Conservation (phyloP, 2,888 invertebrate genomes). For the Pristionchus maxplancki region DNA sequence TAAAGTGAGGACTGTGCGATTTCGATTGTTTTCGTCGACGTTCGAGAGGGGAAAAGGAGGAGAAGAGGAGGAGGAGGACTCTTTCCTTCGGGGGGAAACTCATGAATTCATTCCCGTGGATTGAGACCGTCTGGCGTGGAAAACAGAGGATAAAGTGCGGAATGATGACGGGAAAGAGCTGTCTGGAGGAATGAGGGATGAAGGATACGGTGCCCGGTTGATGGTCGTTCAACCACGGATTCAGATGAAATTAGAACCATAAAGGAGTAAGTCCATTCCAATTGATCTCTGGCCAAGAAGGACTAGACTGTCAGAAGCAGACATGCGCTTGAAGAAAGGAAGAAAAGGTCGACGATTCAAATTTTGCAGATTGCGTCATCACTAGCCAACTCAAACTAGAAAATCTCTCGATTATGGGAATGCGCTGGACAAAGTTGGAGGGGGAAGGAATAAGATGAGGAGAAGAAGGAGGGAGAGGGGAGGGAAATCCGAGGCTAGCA, state of each 20-base stretch:
- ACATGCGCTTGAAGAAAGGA: not conserved
- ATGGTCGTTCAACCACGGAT: no score
- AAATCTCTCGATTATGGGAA: slow-evolving; percentile 35
- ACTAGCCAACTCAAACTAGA: not conserved
- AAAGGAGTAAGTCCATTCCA: no score
- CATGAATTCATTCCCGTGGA: slow-evolving; percentile 19
- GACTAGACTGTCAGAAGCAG: not conserved
- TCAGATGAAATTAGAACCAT: no score
- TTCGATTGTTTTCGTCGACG: slow-evolving; percentile 39
- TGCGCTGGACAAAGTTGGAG: not conserved
- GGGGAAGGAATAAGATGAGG: slow-evolving; percentile 4
- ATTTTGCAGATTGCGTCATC: not conserved
- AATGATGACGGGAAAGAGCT: not conserved
- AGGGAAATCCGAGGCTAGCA: slow-evolving; percentile 7
- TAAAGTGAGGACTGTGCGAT: slow-evolving; percentile 41
- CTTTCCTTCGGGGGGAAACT: not conserved
- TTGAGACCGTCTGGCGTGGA: not conserved
- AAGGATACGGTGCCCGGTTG: not conserved
- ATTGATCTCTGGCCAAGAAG: not conserved
- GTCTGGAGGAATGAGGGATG: not conserved
- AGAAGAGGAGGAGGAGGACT: not conserved
- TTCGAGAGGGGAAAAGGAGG: not conserved
- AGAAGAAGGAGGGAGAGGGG: not conserved
- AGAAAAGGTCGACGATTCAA: not conserved
- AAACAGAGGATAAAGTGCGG: not conserved